These are phyloP conservation scores for Dolomedes plantarius DNA, from an alignment of 2,888 invertebrate species.

Conservation along the genomic window DNA sequence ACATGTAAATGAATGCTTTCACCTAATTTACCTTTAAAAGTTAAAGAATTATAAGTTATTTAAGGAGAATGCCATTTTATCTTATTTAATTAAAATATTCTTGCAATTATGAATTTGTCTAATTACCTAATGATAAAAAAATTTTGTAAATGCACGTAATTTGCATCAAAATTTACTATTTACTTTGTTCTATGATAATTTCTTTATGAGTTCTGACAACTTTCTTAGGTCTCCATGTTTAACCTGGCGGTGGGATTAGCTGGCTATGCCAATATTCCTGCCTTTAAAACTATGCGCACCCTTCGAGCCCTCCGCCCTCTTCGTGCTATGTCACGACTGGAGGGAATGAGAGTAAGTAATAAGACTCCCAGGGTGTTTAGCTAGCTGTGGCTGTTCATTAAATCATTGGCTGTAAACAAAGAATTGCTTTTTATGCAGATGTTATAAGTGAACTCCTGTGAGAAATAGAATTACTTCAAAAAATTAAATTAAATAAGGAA, in stretches of 20 bases:
- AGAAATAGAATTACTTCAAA: no score
- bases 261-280: conserved; percentile 88
- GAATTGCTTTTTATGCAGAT: no score
- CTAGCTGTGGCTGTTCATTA: conserved; percentile 26
- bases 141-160: no score
- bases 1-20: no score
- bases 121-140: no score
- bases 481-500: no score
- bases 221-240: conserved; percentile 77
- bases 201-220: conserved; percentile 53
- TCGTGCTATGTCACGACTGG: conserved; percentile 99
- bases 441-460: conserved; percentile 3
- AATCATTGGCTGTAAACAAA: no score
- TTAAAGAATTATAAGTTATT: no score
- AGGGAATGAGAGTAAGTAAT: conserved; percentile 98
- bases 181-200: neutral
- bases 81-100: no score
- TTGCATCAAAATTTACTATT: neutral
- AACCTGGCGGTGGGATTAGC: conserved; percentile 76
- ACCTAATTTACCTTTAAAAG: no score
- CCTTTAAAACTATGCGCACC: conserved; percentile 99
- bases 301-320: conserved; percentile 97
- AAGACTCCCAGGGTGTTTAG: conserved; percentile 15
- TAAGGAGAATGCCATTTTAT: no score
- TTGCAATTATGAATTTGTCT: no score